phyloP scores from a whole-genome alignment of 2,113 vertebrate species.

The Asarcornis scutulata region DNA sequence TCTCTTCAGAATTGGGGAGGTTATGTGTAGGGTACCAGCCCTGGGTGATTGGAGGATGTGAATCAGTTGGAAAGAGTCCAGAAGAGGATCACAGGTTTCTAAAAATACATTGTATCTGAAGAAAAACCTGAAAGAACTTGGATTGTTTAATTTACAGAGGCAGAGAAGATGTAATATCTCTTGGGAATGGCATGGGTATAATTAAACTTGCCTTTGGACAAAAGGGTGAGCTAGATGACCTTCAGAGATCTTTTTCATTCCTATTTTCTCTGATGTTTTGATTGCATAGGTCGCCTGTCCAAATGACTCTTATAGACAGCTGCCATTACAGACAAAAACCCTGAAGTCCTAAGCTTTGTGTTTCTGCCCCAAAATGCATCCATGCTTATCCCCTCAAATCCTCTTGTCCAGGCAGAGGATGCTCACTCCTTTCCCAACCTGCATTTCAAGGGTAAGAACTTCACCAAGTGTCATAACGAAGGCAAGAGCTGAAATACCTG shows the following conservation, averaged over 20 bases:
- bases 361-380: background rate
- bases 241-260: constrained; percentile 12
- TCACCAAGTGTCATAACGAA: background rate
- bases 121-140: constrained; percentile 3
- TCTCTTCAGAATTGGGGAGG: fast-evolving
- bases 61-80: background rate
- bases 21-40: background rate
- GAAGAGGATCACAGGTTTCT: background rate
- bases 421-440: background rate
- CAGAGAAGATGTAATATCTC: constrained; percentile 1
- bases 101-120: background rate
- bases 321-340: background rate
- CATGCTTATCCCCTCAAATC: background rate
- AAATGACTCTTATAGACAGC: background rate
- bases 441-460: background rate
- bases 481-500: fast-evolving
- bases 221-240: background rate
- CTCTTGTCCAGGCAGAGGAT: background rate
- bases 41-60: background rate
- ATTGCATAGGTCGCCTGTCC: background rate
- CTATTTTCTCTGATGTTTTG: background rate
- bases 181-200: background rate
- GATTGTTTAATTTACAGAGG: constrained; percentile 22
- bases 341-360: background rate
- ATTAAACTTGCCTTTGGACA: constrained; percentile 36